phyloP scores from a whole-genome alignment of 2,797 vertebrate genomes.

The Hoplostethus mediterraneus region DNA sequence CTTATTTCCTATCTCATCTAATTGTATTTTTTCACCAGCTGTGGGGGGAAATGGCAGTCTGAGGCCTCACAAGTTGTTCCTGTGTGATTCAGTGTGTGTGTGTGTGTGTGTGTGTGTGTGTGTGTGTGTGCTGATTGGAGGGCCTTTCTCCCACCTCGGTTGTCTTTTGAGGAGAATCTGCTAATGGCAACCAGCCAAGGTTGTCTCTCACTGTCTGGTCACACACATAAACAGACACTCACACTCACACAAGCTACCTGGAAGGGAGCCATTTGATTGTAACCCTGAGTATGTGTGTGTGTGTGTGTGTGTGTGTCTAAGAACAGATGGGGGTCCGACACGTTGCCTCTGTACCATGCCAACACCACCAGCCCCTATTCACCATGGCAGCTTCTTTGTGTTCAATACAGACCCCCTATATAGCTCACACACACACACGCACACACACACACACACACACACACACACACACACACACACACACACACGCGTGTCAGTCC shows the following conservation, averaged over 20 bases:
- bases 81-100: constrained; percentile 12
- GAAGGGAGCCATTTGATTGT: neutral
- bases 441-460: constrained; percentile 11
- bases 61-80: constrained; percentile 17
- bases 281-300: constrained; percentile 19
- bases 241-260: constrained; percentile 8
- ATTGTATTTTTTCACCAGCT: constrained; percentile 28
- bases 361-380: constrained; percentile 64
- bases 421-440: constrained; percentile 37
- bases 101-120: constrained; percentile 8
- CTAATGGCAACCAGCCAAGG: constrained; percentile 65
- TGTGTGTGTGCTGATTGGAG: constrained; percentile 4
- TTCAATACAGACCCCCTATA: constrained; percentile 52
- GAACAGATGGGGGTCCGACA: constrained; percentile 79
- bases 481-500: neutral
- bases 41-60: constrained; percentile 9
- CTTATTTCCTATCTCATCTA: constrained; percentile 24
- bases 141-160: constrained; percentile 30
- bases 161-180: constrained; percentile 61
- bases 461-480: constrained; percentile 11
- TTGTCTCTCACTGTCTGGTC: constrained; percentile 69
- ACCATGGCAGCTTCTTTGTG: constrained; percentile 66
- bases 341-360: constrained; percentile 61
- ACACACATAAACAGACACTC: constrained; percentile 55
- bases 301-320: constrained; percentile 22